Base-by-base conservation (phyloP, 2,888 invertebrate genomes). In the Ochropleura plecta region DNA sequence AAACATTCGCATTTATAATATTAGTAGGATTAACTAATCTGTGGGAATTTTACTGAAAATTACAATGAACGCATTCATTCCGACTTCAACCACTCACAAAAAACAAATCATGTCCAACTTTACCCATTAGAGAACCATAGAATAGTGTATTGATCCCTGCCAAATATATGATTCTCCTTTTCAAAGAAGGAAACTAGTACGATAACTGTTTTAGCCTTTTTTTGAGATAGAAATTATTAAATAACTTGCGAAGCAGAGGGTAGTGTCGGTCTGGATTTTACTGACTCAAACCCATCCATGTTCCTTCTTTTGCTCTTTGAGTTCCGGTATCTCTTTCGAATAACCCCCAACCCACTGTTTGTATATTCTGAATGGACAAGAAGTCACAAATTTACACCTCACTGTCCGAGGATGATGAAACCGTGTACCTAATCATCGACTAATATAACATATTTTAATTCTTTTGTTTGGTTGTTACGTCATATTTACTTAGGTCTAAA, bases 351-450 rank as follows among this genome's bases (percentile, higher is more conserved):
- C 3, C 3, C 30, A 30, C 30, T 30, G 30, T 30, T 30, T 30
- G 30, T 30, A 3, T 30, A 79, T 51, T 20, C 18, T 30, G 10
- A 3, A 40, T 42, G 46, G 16, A 49, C 9, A 53, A 57, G 57
- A 8, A 59, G 48, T 91, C 91, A 91, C 78, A 87, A 78, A 90
- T 73, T 76, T 49, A 82, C 74, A 72, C 55, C 72, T 76, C 73
- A 82, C 10, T 9, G n/a, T n/a, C 42, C 46, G 53, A 78, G 80
- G 63, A 63, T 64, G 63, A 76, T 65, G 75, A 81, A 81, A 72
- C 70, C 64, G 68, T 67, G 81, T 75, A n/a, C n/a, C n/a, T n/a
- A 81, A 87, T 91, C 90, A 92, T 90, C 89, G 88, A 86, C 88
- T 80, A 85, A 90, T 87, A 86, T 49, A 63, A 14, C 44, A 40